Base-by-base conservation (phyloP, 2,113 vertebrate species). In the Loxodonta africana region DNA sequence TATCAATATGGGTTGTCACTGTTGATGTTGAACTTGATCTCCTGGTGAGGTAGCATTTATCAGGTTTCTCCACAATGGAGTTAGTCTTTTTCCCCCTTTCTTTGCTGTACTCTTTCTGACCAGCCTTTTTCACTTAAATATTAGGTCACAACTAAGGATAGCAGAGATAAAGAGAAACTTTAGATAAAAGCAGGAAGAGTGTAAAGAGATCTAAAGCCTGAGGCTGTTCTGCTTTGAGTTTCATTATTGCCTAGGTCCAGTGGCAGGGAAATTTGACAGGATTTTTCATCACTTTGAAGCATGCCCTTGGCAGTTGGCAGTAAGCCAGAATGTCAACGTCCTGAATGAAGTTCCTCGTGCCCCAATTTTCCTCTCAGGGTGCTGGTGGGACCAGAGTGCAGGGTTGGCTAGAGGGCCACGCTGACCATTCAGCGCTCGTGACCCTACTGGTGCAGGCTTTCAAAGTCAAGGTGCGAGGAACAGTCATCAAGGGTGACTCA, bases 121-220 rank as follows among this genome's bases (percentile, higher is more conserved):
- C 30, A 71, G 12, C 0, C 18, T 30, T 88, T 83, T 82, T 77
- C 17, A 30, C 67, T 85, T 90, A 62, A 73, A 80, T 41, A 69
- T 74, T 62, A 62, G 21, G 71, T 84, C 41, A 46, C 41, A 63
- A 81, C 11, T 12, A n/a, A 69, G 62, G 37, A 83, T 20, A 17
- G 10, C 37, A 62, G 73, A 93, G 67, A 73, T 91, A 77, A 96
- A 93, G 67, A 93, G 12, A 74, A 84, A 57, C 12, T 67, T 41
- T 80, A 94, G 51, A 88, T 73, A 46, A 88, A 92, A 83, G 46
- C 62, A 74, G 21, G 15, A 92, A 90, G 69, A 14, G 65, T 7
- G 60, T 53, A 69, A 33, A 30, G 81, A 76, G 85, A 63, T 67
- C 33, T 20, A 83, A 65, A 93, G 89, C 82, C 51, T 21, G 41